Base-by-base conservation (phyloP, 2,888 invertebrate genomes). In the Artemia sinica region DNA sequence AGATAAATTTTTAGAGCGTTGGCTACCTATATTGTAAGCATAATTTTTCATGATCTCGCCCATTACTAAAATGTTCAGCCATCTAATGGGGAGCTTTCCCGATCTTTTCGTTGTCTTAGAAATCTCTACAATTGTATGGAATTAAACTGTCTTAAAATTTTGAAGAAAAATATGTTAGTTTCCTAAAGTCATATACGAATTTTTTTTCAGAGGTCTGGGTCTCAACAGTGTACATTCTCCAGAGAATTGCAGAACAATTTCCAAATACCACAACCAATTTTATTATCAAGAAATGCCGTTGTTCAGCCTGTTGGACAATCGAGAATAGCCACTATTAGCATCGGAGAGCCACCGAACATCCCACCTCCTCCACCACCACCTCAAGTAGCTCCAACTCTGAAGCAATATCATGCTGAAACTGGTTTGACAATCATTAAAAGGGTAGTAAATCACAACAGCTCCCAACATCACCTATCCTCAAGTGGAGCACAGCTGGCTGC, bases 241-340 rank as follows among this genome's bases (percentile, higher is more conserved):
- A n/a, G 10, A 10, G 58, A 58, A 58, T 18, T 18, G 18, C 58
- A 58, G 10, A 10, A 18, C 10, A 58, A 58, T 9, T 58, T 58
- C 58, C 58, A 58, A 58, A 58, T 58, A 8, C 14, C 14, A n/a
- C 58, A 58, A 18, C 58, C 58, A 18, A 58, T 58, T 18, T 8
- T 58, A 18, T 18, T 58, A 18, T 58, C 58, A 18, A n/a, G 58
- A 9, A 58, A 58, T 18, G 58, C 58, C 58, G 58, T 58, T 18
- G 18, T 58, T 58, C 58, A 58, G 58, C 58, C 58, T 18, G 58
- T 58, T n/a, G 58, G 58, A n/a, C 58, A 58, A 58, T 9, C 58
- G 58, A n/a, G 18, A 18, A 58, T 58, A n/a, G 58, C 58, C 8
- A 58, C 58, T 18, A 58, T 58, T 58, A 58, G 58, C 11, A 58